Percentiles rank a stretch among this genome's conserved stretches.
Conservation (phyloP, 2,888 invertebrate genomes). For the Orthosia cruda region DNA sequence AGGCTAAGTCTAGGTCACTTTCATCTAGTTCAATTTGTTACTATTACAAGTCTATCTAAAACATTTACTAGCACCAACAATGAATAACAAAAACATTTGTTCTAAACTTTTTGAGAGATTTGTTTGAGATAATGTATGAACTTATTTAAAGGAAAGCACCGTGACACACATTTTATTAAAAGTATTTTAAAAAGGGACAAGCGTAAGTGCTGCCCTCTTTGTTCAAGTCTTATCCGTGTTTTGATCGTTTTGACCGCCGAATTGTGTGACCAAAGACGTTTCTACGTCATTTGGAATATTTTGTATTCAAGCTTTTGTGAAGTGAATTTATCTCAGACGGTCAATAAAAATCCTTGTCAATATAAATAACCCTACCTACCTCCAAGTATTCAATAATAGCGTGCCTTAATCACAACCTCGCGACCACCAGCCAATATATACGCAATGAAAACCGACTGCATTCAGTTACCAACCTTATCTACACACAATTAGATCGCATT, state of each 20-base stretch:
- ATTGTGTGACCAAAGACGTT: background rate
- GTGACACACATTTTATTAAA: constrained; percentile 37
- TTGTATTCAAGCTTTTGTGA: constrained; percentile 3
- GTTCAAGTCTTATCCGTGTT: constrained; percentile 45
- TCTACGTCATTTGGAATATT: background rate
- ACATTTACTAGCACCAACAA: constrained; percentile 69
- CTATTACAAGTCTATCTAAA: constrained; percentile 58
- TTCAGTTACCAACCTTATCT: constrained; percentile 74
- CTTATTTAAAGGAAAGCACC: constrained; percentile 53
- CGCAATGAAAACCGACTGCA: constrained; percentile 75
- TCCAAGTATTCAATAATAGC: constrained; percentile 58
- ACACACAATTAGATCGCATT: constrained; percentile 83
- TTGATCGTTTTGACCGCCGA: constrained; percentile 27
- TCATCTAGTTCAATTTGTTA: constrained; percentile 48
- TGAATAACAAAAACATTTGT: constrained; percentile 56
- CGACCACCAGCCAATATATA: constrained; percentile 83
- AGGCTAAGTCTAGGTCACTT: constrained; percentile 11
- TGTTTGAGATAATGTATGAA: constrained; percentile 46
- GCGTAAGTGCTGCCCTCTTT: constrained; percentile 39
- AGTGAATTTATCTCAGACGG: constrained; percentile 11
- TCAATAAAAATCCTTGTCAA: constrained; percentile 40
- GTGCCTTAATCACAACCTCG: constrained; percentile 64
- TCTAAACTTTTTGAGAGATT: constrained; percentile 23
- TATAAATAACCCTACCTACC: constrained; percentile 52
- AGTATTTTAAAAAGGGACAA: constrained; percentile 12